These are phyloP conservation scores for Microctonus brassicae DNA, from an alignment of 2,888 invertebrate species.

Conservation along the genomic window DNA sequence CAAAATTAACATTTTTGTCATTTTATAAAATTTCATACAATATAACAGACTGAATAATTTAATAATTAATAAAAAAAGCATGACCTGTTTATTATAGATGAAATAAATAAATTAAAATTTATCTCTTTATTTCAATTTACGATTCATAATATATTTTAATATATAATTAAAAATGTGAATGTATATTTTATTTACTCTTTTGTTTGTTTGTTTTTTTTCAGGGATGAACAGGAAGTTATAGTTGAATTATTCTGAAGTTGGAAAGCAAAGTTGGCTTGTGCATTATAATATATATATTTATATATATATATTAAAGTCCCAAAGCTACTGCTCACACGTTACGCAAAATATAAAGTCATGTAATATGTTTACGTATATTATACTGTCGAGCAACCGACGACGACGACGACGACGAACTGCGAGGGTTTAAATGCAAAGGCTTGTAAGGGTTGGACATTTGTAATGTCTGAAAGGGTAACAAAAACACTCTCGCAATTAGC, in stretches of 20 bases:
- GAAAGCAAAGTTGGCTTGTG: constrained; percentile 44
- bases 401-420: too few species aligned
- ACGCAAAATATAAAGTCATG: background rate
- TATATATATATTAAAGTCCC: background rate
- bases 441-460: constrained; percentile 59
- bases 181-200: too few species aligned
- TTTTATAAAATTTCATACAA: too few species aligned
- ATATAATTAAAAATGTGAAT: too few species aligned
- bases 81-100: too few species aligned
- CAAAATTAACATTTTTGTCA: too few species aligned
- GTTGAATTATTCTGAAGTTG: constrained; percentile 36
- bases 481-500: constrained; percentile 67
- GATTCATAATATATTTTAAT: too few species aligned
- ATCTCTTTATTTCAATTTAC: too few species aligned
- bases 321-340: background rate
- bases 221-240: constrained; percentile 32
- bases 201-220: constrained; percentile 13
- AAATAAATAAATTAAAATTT: too few species aligned
- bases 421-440: constrained; percentile 67
- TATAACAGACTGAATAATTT: too few species aligned
- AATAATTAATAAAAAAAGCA: too few species aligned
- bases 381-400: too few species aligned
- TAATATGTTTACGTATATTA: constrained; percentile 17
- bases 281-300: background rate
- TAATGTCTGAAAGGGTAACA: constrained; percentile 61